Base-by-base conservation (phyloP, 2,888 invertebrate species). In the Esperia sulphurella region DNA sequence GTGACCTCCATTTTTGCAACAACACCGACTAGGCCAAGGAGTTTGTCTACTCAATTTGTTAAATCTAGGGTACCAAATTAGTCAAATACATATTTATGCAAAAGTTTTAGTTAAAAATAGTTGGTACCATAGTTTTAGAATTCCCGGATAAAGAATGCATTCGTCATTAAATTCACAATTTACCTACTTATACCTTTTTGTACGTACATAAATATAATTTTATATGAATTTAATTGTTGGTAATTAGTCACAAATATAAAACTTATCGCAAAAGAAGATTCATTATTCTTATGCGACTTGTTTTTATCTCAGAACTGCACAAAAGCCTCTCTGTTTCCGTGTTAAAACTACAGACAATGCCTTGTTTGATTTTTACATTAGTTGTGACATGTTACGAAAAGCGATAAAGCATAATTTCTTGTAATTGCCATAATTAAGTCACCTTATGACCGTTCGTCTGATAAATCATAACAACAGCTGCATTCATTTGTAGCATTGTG, bases 311-410 rank as follows among this genome's bases (percentile, higher is more conserved):
- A 41, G 33, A 21, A 41, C 9, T 41, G 14, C 12, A 51, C 42
- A 48, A 42, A 3, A 40, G 45, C 1, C 12, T 21, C 31, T 29
- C 30, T 37, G 35, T 44, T 37, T 48, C 12, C 41, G 30, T 30
- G 14, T 10, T 31, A 58, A 49, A 54, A 43, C 13, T 42, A 8
- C 1, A 13, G 38, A 46, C 67, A 69, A 50, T 50, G 43, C 47
- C 38, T 57, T 55, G 58, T 57, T 65, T 62, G 61, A 64, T 61
- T 63, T 51, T 43, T 49, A 45, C 51, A 52, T 57, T 41, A 45
- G 49, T 54, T 50, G 48, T 49, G 21, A 44, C 53, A 55, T 55
- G 41, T 53, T 59, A 50, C 57, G 46, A 45, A 47, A 54, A 64
- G 41, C 29, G 63, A 68, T 68, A 68, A 65, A 8, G 31, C 41